Conservation (phyloP, 2,797 vertebrate genomes). For the Coranthus polyacanthus region DNA sequence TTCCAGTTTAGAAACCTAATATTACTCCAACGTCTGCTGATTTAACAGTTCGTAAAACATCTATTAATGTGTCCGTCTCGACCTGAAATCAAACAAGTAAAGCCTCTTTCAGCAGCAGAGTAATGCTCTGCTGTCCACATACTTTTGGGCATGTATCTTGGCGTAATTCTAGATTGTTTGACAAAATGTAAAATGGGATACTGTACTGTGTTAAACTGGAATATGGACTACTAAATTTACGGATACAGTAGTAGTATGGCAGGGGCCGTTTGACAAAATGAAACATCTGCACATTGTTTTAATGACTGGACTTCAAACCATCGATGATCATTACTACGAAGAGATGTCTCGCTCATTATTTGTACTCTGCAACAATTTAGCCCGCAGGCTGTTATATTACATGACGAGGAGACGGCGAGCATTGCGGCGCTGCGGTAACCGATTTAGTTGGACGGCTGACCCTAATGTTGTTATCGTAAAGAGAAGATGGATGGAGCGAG, state of each 20-base stretch:
- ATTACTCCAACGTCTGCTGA: no score
- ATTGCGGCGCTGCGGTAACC: constrained; percentile 53
- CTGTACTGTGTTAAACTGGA: no score
- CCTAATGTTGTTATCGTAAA: constrained; percentile 76
- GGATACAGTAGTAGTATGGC: not conserved
- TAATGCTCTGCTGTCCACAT: not conserved
- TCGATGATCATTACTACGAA: constrained; percentile 48
- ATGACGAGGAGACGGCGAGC: constrained; percentile 39
- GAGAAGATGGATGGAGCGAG: constrained; percentile 72
- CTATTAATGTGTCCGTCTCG: no score
- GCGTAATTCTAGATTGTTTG: no score
- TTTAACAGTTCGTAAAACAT: no score
- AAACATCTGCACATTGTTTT: constrained; percentile 61
- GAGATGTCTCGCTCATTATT: constrained; percentile 65
- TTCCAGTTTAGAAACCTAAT: no score
- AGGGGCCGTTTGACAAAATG: constrained; percentile 32
- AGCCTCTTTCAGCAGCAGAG: not conserved
- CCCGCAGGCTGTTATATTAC: constrained; percentile 55
- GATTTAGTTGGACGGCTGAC: constrained; percentile 74
- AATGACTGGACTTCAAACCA: constrained; percentile 63
- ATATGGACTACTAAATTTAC: no score
- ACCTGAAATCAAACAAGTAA: no score
- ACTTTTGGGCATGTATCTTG: no score
- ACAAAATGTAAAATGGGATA: no score
- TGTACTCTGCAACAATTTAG: constrained; percentile 36